Base-by-base conservation (phyloP, 2,797 vertebrate species). In the Neosilurus hyrtlii region DNA sequence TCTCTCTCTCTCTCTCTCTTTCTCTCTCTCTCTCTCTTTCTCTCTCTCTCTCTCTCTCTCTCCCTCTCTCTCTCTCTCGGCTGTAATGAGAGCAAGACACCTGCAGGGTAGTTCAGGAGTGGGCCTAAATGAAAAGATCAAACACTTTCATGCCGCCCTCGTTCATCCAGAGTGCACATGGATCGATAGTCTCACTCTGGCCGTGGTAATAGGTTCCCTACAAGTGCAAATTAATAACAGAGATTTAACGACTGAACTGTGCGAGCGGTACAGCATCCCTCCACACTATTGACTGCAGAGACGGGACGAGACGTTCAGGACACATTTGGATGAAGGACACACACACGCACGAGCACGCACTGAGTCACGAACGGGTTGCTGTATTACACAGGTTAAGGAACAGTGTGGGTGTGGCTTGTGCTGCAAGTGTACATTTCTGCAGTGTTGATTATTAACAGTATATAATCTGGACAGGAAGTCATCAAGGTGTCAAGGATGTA, bases 61-160 rank as follows among this genome's bases (percentile, higher is more conserved):
- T n/a, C n/a, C n/a, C 66, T 35, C 72, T 62, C 20, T 74, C 66
- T 63, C 68, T 73, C 14, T 24, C 26, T 61, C 20, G 63, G 11
- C 49, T 35, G 43, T 75, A 87, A 81, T 81, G 65, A 68, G 67
- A n/a, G 65, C 62, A 57, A 56, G 66, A 63, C 79, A 83, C 71
- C 77, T 74, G 68, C 74, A 80, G n/a, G 71, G 73, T 86, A 87
- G 86, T 86, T 88, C 76, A 84, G 78, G 68, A 81, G 76, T 85
- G 85, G 85, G 86, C 76, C 86, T 70, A 88, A 89, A 90, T 91
- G 82, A 89, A 92, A 91, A 89, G 89, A 86, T 89, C 86, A 90
- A 86, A 88, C 80, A 71, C 86, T 77, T 90, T 86, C 86, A 86
- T 86, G 88, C 88, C 65, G 7, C 20, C 49, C 67, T 86, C 70